phyloP scores from a whole-genome alignment of 2,797 vertebrate species.

The Buphagus erythrorhynchus region DNA sequence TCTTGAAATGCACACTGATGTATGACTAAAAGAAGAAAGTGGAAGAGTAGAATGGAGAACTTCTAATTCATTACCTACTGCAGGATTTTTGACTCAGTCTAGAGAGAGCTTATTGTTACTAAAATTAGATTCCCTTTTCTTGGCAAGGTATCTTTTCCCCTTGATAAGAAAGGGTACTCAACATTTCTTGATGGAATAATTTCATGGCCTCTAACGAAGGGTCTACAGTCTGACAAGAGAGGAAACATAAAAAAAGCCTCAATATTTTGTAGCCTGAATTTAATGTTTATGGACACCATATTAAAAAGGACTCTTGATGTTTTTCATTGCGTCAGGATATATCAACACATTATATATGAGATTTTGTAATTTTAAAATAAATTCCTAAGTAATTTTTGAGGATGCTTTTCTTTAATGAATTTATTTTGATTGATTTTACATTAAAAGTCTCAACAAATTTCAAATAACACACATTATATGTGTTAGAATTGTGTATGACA shows the following conservation, averaged over 20 bases:
- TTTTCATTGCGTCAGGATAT: not conserved
- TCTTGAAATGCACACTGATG: not conserved
- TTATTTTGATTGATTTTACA: not conserved
- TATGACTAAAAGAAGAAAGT: not conserved
- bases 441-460: not conserved
- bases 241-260: not conserved
- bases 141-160: not conserved
- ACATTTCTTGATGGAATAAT: not conserved
- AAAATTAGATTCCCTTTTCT: not conserved
- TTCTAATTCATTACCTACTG: not conserved
- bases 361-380: not conserved
- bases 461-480: not conserved
- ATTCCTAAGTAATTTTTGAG: not conserved
- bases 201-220: conserved; percentile 10
- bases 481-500: not conserved
- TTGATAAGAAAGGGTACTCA: not conserved
- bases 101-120: not conserved
- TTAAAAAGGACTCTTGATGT: not conserved
- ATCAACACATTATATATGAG: not conserved
- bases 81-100: not conserved
- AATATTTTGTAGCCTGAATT: not conserved
- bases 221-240: not conserved
- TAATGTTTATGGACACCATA: not conserved
- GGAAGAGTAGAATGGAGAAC: not conserved
- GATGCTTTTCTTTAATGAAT: not conserved